phyloP scores from a whole-genome alignment of 2,113 vertebrate species.

The Zosterops japonicus region DNA sequence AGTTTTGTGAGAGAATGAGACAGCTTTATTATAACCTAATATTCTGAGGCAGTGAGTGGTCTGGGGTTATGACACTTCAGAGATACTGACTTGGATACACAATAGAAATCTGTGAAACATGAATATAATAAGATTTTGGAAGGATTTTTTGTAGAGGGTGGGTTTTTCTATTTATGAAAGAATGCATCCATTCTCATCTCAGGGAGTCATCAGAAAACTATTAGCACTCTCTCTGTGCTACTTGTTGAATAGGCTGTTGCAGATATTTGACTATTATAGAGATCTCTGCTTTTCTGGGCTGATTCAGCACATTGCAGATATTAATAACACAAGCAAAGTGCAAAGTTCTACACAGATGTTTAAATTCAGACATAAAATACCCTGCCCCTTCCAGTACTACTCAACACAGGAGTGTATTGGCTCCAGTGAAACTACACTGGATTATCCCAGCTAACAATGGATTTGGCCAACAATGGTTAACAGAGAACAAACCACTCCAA shows the following conservation, averaged over 20 bases:
- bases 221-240: not conserved
- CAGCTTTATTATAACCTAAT: constrained; percentile 48
- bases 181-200: not conserved
- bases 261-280: not conserved
- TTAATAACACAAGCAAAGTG: not conserved
- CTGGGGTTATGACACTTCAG: constrained; percentile 28
- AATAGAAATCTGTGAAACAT: constrained; percentile 39
- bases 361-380: not conserved
- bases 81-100: constrained; percentile 14
- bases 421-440: not conserved
- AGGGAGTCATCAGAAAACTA: not conserved
- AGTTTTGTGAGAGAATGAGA: constrained; percentile 43
- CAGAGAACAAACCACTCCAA: not conserved
- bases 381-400: not conserved
- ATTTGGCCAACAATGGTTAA: not conserved
- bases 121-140: constrained; percentile 34
- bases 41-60: constrained; percentile 36
- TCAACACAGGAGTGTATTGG: not conserved
- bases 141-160: not conserved
- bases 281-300: not conserved
- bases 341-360: not conserved
- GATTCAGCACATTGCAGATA: not conserved
- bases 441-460: not conserved
- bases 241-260: not conserved
- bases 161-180: constrained; percentile 30